Evolutionary conservation across 2,113 vertebrate genomes (phyloP).

Genomic region (Gobio gobio): DNA sequence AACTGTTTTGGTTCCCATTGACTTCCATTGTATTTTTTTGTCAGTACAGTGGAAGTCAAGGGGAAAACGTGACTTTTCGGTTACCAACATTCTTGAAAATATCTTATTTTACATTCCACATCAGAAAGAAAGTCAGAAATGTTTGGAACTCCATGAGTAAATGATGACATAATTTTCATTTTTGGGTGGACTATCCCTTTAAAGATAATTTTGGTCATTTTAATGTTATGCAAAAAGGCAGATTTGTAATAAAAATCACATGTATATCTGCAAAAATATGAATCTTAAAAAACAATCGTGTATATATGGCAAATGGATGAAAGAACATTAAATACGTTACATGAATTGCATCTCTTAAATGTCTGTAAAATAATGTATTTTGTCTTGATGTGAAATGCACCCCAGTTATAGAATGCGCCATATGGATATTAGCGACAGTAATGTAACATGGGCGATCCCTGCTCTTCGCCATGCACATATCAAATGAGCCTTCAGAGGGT

Average conservation of each 20-base stretch:
- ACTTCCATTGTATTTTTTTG: too few relatives aligned
- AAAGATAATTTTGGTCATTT: neutral
- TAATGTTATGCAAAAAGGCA: neutral
- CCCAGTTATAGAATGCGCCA: neutral
- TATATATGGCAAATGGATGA: too few relatives aligned
- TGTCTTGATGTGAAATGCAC: neutral
- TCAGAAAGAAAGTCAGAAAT: neutral
- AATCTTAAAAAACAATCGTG: too few relatives aligned
- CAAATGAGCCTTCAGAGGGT: conserved; percentile 3
- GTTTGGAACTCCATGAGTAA: neutral
- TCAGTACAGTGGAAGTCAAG: too few relatives aligned
- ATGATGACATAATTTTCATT: neutral
- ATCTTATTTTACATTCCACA: too few relatives aligned
- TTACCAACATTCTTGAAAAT: too few relatives aligned
- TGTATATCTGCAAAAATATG: too few relatives aligned
- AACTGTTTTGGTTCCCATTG: too few relatives aligned
- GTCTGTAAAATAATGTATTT: neutral
- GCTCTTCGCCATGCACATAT: conserved; percentile 17
- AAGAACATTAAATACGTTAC: too few relatives aligned
- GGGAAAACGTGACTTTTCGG: too few relatives aligned
- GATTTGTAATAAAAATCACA: too few relatives aligned
- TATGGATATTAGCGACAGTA: neutral
- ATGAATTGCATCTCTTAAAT: too few relatives aligned
- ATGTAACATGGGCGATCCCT: neutral
- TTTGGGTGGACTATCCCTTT: neutral